These are phyloP conservation scores for Hemistola chrysoprasaria DNA, from an alignment of 2,888 invertebrate species.

Conservation along the genomic window DNA sequence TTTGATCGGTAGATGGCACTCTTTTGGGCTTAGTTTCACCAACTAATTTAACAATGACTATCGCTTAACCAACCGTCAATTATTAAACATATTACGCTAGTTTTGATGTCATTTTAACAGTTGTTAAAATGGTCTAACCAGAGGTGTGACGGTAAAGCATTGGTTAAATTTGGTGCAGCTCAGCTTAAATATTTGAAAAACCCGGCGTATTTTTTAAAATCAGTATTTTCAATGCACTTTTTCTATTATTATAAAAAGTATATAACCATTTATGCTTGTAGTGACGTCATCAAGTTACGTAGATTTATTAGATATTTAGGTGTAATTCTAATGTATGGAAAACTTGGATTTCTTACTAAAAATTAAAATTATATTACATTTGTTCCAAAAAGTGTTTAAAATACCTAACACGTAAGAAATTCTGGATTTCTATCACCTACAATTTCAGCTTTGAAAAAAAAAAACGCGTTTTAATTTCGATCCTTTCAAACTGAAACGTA, in stretches of 20 bases:
- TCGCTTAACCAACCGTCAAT: no score
- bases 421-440: constrained; percentile 46
- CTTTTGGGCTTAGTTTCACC: no score
- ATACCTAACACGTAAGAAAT: constrained; percentile 31
- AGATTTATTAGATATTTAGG: constrained; percentile 35
- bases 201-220: constrained; percentile 13
- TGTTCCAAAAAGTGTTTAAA: no score
- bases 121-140: no score
- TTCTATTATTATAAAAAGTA: constrained; percentile 32
- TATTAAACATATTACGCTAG: no score
- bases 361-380: no score
- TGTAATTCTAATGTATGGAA: constrained; percentile 36
- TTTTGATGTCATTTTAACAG: no score
- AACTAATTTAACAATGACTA: no score
- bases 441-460: constrained; percentile 56
- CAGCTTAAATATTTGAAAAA: constrained; percentile 10
- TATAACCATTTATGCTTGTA: constrained; percentile 37
- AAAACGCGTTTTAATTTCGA: constrained; percentile 30
- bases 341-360: constrained; percentile 35
- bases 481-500: constrained; percentile 39
- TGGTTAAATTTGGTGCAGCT: no score
- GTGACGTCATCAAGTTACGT: constrained; percentile 42
- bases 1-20: no score
- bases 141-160: no score
- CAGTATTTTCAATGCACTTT: constrained; percentile 48